These are phyloP conservation scores for Ypsolopha scabrella DNA, from an alignment of 2,888 invertebrate species.

Conservation along the genomic window DNA sequence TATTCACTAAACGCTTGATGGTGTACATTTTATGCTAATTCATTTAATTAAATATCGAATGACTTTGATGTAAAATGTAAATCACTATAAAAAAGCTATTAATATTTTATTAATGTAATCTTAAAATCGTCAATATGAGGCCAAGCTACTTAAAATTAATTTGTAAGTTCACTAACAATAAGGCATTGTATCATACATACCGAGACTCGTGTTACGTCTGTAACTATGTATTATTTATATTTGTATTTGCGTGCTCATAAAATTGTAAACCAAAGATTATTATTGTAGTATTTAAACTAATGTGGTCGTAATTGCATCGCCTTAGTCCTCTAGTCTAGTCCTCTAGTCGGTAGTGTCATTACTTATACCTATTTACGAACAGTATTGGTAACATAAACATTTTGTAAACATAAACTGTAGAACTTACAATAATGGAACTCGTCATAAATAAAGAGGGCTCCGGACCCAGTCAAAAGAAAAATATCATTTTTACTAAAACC, in stretches of 20 bases:
- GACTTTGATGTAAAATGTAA: not conserved
- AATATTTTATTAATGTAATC: not conserved
- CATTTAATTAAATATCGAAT: not conserved
- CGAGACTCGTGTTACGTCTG: too few relatives aligned
- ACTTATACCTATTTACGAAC: not conserved
- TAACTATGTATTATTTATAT: too few relatives aligned
- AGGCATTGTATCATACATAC: conserved; percentile 1
- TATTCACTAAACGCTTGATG: not conserved
- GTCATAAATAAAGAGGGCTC: not conserved
- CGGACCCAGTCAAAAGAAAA: not conserved
- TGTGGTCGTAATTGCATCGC: too few relatives aligned
- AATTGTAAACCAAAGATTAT: too few relatives aligned
- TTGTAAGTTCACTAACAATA: conserved; percentile 3
- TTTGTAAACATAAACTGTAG: conserved; percentile 1
- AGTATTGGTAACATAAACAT: not conserved
- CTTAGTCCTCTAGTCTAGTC: too few relatives aligned
- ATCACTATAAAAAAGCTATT: conserved; percentile 1
- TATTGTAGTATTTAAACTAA: too few relatives aligned
- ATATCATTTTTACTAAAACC: not conserved
- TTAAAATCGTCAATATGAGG: not conserved
- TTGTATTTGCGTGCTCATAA: too few relatives aligned
- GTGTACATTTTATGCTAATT: not conserved
- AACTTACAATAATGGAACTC: conserved; percentile 2
- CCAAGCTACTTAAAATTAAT: conserved; percentile 2
- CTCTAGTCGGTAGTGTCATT: too few relatives aligned